These are phyloP conservation scores for Copidosoma aretas DNA, from an alignment of 2,888 invertebrate genomes.

Conservation along the genomic window DNA sequence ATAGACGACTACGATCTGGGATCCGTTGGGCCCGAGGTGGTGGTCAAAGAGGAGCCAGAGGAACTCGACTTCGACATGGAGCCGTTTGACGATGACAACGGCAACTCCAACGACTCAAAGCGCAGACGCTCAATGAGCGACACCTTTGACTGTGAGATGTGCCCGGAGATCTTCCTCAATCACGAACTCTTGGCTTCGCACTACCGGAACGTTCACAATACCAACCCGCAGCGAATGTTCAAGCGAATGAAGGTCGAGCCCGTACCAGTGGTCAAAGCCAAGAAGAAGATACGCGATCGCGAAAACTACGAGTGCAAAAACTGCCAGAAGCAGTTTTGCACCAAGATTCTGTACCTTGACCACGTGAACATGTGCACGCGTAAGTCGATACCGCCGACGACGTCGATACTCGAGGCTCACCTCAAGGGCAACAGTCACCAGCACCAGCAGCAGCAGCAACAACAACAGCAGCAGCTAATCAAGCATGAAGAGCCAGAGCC, in stretches of 20 bases:
- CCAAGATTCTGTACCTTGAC: slow-evolving; percentile 56
- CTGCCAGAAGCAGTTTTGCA: slow-evolving; percentile 57
- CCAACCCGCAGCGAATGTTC: slow-evolving; percentile 53
- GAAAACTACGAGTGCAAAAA: slow-evolving; percentile 58
- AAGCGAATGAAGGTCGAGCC: slow-evolving; percentile 42
- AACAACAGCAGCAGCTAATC: slow-evolving; percentile 45
- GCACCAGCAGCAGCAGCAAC: slow-evolving; percentile 35
- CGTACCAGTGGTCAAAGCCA: slow-evolving; percentile 32
- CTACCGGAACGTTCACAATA: slow-evolving; percentile 58
- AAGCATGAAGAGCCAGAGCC: slow-evolving; percentile 51
- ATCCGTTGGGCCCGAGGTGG: slow-evolving; percentile 42
- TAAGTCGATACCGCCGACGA: slow-evolving; percentile 26
- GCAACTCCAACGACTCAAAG: slow-evolving; percentile 49
- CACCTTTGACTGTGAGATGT: slow-evolving; percentile 58
- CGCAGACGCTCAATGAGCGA: slow-evolving; percentile 50
- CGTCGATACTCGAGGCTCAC: slow-evolving; percentile 57
- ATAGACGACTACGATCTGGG: slow-evolving; percentile 47
- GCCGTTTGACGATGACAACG: slow-evolving; percentile 43
- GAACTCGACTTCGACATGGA: slow-evolving; percentile 56
- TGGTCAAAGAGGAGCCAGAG: slow-evolving; percentile 58
- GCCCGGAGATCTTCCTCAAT: slow-evolving; percentile 59
- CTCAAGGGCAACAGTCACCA: slow-evolving; percentile 55
- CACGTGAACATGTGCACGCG: slow-evolving; percentile 55
- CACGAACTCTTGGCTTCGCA: slow-evolving; percentile 55
- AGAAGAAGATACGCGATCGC: slow-evolving; percentile 45